Percentiles rank a stretch among this genome's conserved stretches.
Evolutionary conservation across 92 coral and sea anemone genomes (phyloP).

Genomic region (Plumapathes pennacea): DNA sequence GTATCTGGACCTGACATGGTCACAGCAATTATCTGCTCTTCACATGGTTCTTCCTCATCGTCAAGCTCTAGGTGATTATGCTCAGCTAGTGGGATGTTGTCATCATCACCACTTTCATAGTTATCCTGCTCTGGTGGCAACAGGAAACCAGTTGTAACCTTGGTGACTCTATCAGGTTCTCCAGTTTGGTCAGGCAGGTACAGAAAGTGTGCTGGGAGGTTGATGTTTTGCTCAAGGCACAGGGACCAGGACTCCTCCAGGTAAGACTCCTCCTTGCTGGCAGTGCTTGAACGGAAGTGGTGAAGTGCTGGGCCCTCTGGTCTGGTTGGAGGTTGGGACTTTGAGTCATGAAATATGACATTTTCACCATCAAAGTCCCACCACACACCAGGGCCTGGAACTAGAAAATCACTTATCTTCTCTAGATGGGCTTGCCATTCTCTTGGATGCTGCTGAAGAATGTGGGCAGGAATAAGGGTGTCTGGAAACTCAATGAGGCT

Average conservation of each 20-base stretch:
- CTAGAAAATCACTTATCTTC: conserved; percentile 35
- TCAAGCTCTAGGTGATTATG: too few species aligned
- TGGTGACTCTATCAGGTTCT: too few species aligned
- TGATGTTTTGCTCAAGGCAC: conserved; percentile 3
- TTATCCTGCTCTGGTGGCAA: too few species aligned
- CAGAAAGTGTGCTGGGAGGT: too few species aligned
- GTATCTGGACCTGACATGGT: too few species aligned
- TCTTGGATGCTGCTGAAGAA: not conserved
- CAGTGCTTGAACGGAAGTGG: conserved; percentile 49
- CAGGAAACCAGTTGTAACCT: too few species aligned
- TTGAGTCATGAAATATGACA: conserved; percentile 32
- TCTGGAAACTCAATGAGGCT: conserved; percentile 22
- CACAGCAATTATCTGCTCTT: too few species aligned
- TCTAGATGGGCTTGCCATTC: conserved; percentile 49
- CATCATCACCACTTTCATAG: too few species aligned
- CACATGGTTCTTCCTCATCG: too few species aligned
- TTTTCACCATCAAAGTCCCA: conserved; percentile 36
- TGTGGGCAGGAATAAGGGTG: conserved; percentile 14
- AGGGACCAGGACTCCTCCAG: conserved; percentile 16
- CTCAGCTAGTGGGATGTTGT: too few species aligned
- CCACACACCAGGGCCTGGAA: conserved; percentile 17
- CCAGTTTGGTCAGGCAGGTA: too few species aligned
- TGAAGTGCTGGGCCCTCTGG: conserved; percentile 32
- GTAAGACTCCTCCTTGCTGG: conserved; percentile 30
- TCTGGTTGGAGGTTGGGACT: not conserved